Conservation (phyloP, 2,797 vertebrate species). For the Amphiprion clarkii region DNA sequence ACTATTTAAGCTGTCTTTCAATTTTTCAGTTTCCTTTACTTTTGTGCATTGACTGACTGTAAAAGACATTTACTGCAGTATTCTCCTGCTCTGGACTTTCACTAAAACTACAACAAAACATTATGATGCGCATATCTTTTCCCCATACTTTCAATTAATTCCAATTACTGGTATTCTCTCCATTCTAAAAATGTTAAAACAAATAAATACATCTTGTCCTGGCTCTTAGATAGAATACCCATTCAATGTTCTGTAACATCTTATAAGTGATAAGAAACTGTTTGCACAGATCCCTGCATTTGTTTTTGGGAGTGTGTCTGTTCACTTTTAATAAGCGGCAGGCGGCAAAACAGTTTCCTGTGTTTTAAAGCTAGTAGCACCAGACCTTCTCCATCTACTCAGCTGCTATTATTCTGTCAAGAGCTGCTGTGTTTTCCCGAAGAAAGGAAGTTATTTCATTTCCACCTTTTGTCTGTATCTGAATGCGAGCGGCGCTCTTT, state of each 20-base stretch:
- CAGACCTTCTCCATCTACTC: conserved; percentile 86
- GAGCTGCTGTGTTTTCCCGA: conserved; percentile 90
- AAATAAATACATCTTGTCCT: background rate
- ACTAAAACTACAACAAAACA: background rate
- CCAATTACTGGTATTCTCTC: background rate
- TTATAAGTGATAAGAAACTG: conserved; percentile 15
- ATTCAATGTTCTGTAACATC: conserved; percentile 19
- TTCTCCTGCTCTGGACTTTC: background rate
- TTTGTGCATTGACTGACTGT: too few relatives aligned
- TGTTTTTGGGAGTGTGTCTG: conserved; percentile 78
- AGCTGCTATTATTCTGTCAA: conserved; percentile 97
- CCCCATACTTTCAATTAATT: background rate
- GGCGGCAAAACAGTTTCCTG: conserved; percentile 93
- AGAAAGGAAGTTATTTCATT: conserved; percentile 99
- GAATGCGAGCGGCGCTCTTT: conserved; percentile 98
- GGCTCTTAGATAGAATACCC: background rate
- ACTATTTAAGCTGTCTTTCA: background rate
- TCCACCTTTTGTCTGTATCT: conserved; percentile 98
- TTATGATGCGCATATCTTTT: background rate
- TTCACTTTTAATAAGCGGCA: conserved; percentile 88
- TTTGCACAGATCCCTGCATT: conserved; percentile 45
- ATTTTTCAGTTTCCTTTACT: too few relatives aligned
- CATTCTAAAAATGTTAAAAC: background rate
- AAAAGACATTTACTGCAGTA: background rate
- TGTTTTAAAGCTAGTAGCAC: conserved; percentile 82